Conservation (phyloP, 2,113 vertebrate genomes). For the Oenanthe oenanthe region DNA sequence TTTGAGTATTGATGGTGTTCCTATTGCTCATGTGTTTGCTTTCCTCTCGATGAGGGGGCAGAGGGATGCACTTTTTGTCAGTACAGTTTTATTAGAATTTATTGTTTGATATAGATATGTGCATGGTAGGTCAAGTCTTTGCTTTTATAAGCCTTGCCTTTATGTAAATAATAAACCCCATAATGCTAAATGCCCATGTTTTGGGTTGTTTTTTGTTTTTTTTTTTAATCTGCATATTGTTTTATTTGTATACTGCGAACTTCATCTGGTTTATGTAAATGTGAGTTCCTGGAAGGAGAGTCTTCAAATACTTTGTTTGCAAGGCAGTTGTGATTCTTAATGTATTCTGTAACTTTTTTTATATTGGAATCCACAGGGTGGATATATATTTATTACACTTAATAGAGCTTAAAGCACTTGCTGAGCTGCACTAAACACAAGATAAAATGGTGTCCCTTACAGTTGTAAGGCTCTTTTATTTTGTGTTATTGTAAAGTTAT, state of each 20-base stretch:
- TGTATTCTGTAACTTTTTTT: background rate
- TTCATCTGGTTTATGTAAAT: no score
- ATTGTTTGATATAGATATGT: background rate
- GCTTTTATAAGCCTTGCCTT: background rate
- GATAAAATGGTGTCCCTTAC: background rate
- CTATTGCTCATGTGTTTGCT: background rate
- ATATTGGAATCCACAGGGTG: background rate
- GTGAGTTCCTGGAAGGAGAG: no score
- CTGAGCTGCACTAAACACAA: background rate
- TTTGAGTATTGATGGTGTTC: background rate
- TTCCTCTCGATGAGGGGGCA: background rate
- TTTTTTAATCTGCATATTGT: no score
- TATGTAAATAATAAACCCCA: background rate
- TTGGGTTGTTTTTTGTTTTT: no score
- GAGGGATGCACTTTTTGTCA: background rate
- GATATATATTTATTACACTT: slow-evolving; percentile 6
- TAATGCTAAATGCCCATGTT: background rate
- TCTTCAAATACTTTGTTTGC: no score
- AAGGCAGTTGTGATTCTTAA: background rate
- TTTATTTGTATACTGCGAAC: no score
- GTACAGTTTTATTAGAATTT: background rate
- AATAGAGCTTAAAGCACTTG: background rate
- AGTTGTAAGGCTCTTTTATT: background rate
- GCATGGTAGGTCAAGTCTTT: rapidly evolving
- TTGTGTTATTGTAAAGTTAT: background rate